Conservation (phyloP, 1,140 invertebrate genomes). For the Zaprionus nigranus region DNA sequence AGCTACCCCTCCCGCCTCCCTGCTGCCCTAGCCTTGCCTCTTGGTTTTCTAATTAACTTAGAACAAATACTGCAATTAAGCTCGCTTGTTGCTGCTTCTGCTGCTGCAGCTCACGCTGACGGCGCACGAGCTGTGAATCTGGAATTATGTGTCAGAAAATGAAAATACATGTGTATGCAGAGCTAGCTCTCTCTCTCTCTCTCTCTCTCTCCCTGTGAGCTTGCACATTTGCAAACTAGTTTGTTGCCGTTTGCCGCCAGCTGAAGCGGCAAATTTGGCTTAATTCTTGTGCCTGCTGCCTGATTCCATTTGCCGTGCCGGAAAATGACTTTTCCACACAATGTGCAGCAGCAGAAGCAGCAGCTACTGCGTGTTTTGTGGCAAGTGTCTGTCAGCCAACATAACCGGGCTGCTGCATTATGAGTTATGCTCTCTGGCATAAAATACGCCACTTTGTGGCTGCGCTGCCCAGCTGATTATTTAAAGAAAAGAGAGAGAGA, state of each 20-base stretch:
- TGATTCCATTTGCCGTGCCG: slow-evolving; percentile 38
- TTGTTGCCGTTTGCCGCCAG: slow-evolving; percentile 50
- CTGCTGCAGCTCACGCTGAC: slow-evolving; percentile 36
- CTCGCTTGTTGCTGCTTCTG: slow-evolving; percentile 66
- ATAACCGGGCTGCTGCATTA: slow-evolving; percentile 63
- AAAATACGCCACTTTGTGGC: slow-evolving; percentile 61
- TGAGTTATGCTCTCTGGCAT: slow-evolving; percentile 75
- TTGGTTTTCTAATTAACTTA: slow-evolving; percentile 79
- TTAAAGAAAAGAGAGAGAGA: slow-evolving; percentile 2
- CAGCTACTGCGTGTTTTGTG: slow-evolving; percentile 41
- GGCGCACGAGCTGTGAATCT: slow-evolving; percentile 69
- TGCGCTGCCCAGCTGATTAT: slow-evolving; percentile 32
- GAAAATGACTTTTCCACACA: slow-evolving; percentile 62
- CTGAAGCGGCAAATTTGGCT: slow-evolving; percentile 81
- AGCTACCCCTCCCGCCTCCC: not conserved
- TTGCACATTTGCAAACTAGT: slow-evolving; percentile 73
- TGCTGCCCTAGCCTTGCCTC: slow-evolving; percentile 36
- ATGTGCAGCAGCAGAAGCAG: slow-evolving; percentile 10
- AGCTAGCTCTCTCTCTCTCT: slow-evolving; percentile 16
- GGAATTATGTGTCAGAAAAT: slow-evolving; percentile 84
- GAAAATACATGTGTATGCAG: slow-evolving; percentile 65
- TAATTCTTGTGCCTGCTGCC: slow-evolving; percentile 61
- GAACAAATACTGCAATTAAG: slow-evolving; percentile 83
- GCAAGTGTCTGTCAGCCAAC: slow-evolving; percentile 56
- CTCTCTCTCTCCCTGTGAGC: slow-evolving; percentile 22